These are phyloP conservation scores for Sinelater perroti DNA, from an alignment of 2,888 invertebrate genomes.

Conservation along the genomic window DNA sequence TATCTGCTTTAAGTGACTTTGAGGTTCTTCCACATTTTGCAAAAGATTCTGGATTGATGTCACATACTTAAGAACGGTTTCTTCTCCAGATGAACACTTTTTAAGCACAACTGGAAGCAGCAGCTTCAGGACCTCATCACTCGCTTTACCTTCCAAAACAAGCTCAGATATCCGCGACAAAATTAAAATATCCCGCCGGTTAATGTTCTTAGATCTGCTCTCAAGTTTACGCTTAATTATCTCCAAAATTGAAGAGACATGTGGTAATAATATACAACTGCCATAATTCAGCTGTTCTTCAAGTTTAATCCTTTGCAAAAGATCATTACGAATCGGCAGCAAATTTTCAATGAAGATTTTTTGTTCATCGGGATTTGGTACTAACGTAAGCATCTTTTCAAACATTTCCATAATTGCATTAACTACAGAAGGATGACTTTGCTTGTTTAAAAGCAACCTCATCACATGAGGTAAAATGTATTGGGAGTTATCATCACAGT, in stretches of 20 bases:
- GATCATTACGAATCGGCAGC: constrained; percentile 52
- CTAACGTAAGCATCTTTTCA: constrained; percentile 75
- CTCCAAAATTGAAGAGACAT: constrained; percentile 75
- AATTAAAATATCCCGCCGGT: constrained; percentile 76
- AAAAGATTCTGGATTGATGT: constrained; percentile 80
- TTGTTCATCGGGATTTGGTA: constrained; percentile 67
- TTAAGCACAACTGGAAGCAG: constrained; percentile 76
- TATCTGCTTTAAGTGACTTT: constrained; percentile 73
- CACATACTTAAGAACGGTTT: constrained; percentile 74
- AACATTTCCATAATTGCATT: constrained; percentile 77
- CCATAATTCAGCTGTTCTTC: constrained; percentile 72
- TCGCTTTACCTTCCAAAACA: constrained; percentile 72
- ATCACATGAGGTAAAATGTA: constrained; percentile 75
- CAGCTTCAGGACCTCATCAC: constrained; percentile 74
- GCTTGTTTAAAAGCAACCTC: constrained; percentile 74
- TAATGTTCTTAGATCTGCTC: constrained; percentile 67
- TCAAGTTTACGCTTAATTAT: constrained; percentile 73
- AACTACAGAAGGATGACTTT: constrained; percentile 72
- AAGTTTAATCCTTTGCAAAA: constrained; percentile 51
- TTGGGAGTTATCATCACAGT: constrained; percentile 59
- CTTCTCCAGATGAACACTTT: constrained; percentile 72
- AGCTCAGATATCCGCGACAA: constrained; percentile 80
- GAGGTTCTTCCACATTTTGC: constrained; percentile 71
- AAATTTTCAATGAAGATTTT: constrained; percentile 60
- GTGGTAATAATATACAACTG: constrained; percentile 76